phyloP scores from a whole-genome alignment of 2,797 vertebrate species.

The Diplodus sargus region DNA sequence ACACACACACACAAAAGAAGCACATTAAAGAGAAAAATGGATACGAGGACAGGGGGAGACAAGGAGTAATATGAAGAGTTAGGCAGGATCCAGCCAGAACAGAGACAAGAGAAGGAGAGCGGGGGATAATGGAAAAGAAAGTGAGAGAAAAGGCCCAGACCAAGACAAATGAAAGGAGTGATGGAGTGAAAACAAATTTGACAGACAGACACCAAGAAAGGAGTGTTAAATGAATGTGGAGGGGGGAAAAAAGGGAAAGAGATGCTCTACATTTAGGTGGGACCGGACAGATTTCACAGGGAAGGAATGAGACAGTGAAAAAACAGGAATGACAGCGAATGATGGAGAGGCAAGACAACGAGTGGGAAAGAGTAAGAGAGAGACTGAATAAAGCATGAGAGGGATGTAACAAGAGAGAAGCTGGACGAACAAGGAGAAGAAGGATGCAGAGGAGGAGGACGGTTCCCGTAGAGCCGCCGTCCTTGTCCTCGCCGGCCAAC shows the following conservation, averaged over 20 bases:
- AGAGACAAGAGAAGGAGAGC: background rate
- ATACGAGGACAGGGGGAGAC: conserved; percentile 1
- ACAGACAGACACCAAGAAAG: background rate
- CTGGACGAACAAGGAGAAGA: conserved; percentile 25
- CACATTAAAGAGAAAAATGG: conserved; percentile 25
- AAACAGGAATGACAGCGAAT: background rate
- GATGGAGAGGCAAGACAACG: background rate
- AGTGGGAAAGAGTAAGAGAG: background rate
- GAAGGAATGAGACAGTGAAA: background rate
- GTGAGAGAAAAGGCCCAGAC: background rate
- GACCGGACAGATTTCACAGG: background rate
- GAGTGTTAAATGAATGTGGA: conserved; percentile 7
- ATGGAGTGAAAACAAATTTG: conserved; percentile 22
- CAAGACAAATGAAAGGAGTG: conserved; percentile 20
- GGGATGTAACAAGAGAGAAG: conserved; percentile 4
- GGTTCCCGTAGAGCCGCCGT: conserved; percentile 30
- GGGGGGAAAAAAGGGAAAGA: background rate
- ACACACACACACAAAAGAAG: background rate
- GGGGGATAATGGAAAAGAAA: conserved; percentile 10
- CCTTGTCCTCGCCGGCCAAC: conserved; percentile 40
- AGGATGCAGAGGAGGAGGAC: conserved; percentile 36
- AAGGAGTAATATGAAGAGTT: conserved; percentile 5
- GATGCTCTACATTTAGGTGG: background rate
- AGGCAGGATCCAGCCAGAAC: background rate
- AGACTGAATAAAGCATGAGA: conserved; percentile 2